Conservation (phyloP, 1,140 invertebrate genomes). For the Trichonephila clavata region DNA sequence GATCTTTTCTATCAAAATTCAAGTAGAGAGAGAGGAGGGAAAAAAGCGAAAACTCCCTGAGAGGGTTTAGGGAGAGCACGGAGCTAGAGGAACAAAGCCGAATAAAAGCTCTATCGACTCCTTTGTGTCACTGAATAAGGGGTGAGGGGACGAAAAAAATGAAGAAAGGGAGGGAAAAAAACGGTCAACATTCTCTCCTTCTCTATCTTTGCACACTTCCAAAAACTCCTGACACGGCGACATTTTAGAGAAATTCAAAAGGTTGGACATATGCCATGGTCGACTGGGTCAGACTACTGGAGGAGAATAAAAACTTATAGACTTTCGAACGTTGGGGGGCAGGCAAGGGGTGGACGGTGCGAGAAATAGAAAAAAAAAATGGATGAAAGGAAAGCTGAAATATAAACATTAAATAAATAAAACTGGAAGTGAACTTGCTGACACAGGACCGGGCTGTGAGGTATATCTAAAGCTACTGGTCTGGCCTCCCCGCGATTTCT, state of each 20-base stretch:
- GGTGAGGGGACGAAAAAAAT: background rate
- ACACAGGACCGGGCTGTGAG: constrained; percentile 33
- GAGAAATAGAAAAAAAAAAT: background rate
- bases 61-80: constrained; percentile 36
- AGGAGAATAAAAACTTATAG: background rate
- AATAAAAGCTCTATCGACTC: constrained; percentile 49
- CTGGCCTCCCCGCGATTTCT: background rate
- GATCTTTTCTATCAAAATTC: constrained; percentile 47
- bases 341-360: background rate
- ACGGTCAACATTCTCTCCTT: constrained; percentile 26
- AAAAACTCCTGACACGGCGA: constrained; percentile 59
- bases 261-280: constrained; percentile 59
- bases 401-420: constrained; percentile 73
- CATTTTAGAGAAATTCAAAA: constrained; percentile 65
- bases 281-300: background rate
- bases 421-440: constrained; percentile 62
- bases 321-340: background rate
- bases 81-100: constrained; percentile 22
- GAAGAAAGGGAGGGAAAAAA: background rate
- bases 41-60: background rate
- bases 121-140: constrained; percentile 48
- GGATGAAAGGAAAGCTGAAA: constrained; percentile 47
- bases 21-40: background rate
- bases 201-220: constrained; percentile 25
- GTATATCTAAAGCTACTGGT: constrained; percentile 11